These are phyloP conservation scores for Allygus modestus DNA, from an alignment of 2,888 invertebrate genomes.

Conservation along the genomic window DNA sequence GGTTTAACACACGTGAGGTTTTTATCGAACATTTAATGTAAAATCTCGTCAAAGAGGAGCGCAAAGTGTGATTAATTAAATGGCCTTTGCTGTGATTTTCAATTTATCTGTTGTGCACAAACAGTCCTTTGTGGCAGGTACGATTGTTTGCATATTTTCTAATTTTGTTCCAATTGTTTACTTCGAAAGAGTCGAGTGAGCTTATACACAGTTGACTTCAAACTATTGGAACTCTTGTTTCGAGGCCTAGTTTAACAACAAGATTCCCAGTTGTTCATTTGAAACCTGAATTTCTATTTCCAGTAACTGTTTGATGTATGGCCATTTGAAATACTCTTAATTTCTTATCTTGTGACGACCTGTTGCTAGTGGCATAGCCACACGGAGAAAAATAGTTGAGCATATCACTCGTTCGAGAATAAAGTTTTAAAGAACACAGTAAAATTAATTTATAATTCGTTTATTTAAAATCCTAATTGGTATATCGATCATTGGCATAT, in stretches of 20 bases:
- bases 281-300: no score
- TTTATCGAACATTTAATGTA: slow-evolving; percentile 30
- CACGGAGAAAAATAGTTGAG: no score
- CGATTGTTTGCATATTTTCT: background rate
- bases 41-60: slow-evolving; percentile 32
- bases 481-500: no score
- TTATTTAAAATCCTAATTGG: no score
- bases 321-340: no score
- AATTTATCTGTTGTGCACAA: slow-evolving; percentile 41
- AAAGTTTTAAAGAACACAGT: no score
- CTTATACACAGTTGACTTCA: background rate
- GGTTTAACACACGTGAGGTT: background rate
- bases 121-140: slow-evolving; percentile 14
- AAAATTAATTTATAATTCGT: no score
- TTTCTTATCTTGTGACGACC: no score
- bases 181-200: background rate
- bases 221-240: background rate
- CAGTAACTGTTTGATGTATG: no score
- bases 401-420: no score
- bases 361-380: no score
- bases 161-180: slow-evolving; percentile 25
- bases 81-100: slow-evolving; percentile 38
- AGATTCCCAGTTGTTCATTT: no score
- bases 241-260: background rate
- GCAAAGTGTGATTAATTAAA: slow-evolving; percentile 35